Evolutionary conservation across 2,113 vertebrate species (phyloP).

Genomic region (Phodopus roborovskii): DNA sequence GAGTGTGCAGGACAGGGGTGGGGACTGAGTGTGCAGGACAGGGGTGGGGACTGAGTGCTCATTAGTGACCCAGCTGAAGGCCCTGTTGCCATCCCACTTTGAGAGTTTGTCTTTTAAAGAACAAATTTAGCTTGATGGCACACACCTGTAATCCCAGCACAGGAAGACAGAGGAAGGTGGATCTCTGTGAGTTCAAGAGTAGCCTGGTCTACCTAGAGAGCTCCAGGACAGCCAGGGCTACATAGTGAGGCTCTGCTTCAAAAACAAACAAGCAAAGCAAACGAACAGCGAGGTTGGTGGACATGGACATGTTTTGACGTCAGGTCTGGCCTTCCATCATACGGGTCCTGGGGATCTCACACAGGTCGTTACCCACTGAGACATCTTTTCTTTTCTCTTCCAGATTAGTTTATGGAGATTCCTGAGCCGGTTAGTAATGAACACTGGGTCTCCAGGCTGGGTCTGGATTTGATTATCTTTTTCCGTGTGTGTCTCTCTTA

Average conservation of each 20-base stretch:
- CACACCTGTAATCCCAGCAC: background rate
- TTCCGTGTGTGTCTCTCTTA: background rate
- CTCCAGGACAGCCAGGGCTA: background rate
- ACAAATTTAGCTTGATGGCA: too few species aligned
- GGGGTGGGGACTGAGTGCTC: background rate
- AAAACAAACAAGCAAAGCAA: background rate
- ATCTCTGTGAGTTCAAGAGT: background rate
- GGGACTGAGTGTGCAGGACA: too few species aligned
- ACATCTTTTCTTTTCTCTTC: background rate
- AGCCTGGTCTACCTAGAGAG: background rate
- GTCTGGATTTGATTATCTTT: background rate
- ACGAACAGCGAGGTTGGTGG: background rate
- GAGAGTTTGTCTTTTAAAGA: background rate
- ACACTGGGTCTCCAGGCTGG: background rate
- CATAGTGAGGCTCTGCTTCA: background rate
- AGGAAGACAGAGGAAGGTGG: background rate
- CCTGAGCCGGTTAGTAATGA: background rate
- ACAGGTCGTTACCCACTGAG: background rate
- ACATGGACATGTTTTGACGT: background rate
- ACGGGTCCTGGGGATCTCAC: background rate
- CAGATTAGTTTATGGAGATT: constrained; percentile 17
- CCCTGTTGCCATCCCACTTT: background rate
- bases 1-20: too few species aligned
- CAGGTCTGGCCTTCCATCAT: too few species aligned
- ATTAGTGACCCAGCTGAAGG: background rate